Percentiles rank a stretch among this genome's conserved stretches.
Evolutionary conservation across 2,888 invertebrate species (phyloP).

Genomic region (Noctua janthe): DNA sequence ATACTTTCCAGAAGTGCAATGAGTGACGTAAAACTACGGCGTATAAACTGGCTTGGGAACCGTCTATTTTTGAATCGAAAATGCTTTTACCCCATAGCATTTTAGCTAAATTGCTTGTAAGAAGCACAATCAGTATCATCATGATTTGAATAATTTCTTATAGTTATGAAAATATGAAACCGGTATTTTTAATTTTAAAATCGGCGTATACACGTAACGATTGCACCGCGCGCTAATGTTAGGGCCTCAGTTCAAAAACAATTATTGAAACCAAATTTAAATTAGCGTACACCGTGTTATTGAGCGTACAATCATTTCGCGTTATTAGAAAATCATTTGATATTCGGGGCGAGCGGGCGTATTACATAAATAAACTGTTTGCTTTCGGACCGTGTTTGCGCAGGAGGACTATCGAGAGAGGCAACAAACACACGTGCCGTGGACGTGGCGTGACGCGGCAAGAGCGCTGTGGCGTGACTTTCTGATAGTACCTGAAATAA

Average conservation of each 20-base stretch:
- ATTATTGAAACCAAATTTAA: constrained; percentile 30
- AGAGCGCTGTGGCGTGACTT: constrained; percentile 7
- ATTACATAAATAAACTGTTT: constrained; percentile 63
- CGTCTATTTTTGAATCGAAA: no score
- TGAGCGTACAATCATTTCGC: constrained; percentile 44
- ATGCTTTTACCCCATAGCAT: no score
- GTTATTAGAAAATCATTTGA: constrained; percentile 55
- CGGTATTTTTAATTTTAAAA: neutral
- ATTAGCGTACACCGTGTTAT: constrained; percentile 21
- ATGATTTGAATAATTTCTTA: no score
- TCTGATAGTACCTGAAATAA: constrained; percentile 8
- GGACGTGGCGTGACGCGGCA: constrained; percentile 35
- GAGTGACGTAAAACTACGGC: constrained; percentile 20
- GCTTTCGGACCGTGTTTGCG: constrained; percentile 57
- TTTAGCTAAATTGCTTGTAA: no score
- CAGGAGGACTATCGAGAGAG: constrained; percentile 54
- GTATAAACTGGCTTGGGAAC: constrained; percentile 3
- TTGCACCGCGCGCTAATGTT: neutral
- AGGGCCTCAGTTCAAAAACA: constrained; percentile 9
- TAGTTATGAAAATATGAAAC: no score
- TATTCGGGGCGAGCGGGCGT: constrained; percentile 46
- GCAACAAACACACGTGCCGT: constrained; percentile 41
- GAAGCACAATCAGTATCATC: no score
- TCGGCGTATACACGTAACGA: neutral
- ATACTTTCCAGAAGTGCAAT: constrained; percentile 53